phyloP scores from a whole-genome alignment of 2,113 vertebrate species.

The Lichenostomus cassidix region DNA sequence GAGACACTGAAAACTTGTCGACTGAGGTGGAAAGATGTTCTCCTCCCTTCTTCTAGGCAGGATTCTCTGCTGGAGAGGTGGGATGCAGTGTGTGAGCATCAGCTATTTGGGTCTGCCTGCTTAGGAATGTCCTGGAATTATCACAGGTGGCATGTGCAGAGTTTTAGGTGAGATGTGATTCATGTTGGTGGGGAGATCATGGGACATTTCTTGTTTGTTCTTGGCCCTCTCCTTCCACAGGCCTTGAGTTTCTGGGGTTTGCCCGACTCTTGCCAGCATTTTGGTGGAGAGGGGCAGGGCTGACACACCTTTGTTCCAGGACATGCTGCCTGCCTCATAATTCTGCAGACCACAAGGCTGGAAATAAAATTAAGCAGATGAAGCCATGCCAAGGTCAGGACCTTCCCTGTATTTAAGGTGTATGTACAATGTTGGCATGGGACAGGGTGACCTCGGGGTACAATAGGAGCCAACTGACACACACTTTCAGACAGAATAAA shows the following conservation, averaged over 20 bases:
- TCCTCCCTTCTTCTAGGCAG: not conserved
- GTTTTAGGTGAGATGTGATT: not conserved
- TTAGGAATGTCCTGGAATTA: not conserved
- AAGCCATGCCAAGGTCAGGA: conserved; percentile 8
- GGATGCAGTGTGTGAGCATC: not conserved
- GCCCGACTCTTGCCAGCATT: not conserved
- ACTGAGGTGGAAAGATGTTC: not conserved
- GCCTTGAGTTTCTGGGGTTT: not conserved
- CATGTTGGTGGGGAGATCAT: accelerated
- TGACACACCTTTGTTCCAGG: not conserved
- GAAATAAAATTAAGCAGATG: not conserved
- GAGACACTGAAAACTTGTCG: not conserved
- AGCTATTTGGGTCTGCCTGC: not conserved
- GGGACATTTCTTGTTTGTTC: not conserved
- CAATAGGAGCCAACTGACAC: not conserved
- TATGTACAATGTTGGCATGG: not conserved
- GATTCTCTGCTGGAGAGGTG: not conserved
- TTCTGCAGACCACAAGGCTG: not conserved
- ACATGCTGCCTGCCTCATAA: not conserved
- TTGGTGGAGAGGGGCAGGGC: not conserved
- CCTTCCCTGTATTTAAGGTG: not conserved
- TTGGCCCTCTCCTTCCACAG: not conserved
- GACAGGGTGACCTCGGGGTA: conserved; percentile 4
- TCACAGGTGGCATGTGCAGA: not conserved
- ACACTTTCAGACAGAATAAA: conserved; percentile 47